Conservation (phyloP, 2,888 invertebrate species). For the Frankliniella intonsa region DNA sequence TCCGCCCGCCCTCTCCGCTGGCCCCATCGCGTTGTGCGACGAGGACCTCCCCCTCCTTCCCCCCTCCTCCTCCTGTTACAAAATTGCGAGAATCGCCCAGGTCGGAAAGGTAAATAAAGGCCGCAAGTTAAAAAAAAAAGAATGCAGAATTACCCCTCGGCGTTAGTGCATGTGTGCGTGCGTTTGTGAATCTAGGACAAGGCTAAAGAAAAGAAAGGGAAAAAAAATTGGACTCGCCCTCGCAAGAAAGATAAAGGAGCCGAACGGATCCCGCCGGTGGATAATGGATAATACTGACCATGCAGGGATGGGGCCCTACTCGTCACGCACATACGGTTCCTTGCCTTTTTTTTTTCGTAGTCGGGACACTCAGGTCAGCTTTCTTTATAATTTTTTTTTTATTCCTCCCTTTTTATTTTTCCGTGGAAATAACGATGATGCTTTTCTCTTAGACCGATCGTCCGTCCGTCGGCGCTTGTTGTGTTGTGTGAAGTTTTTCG, state of each 20-base stretch:
- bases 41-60: no score
- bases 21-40: no score
- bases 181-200: background rate
- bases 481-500: no score
- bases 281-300: constrained; percentile 15
- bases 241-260: background rate
- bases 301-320: background rate
- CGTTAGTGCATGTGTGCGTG: background rate
- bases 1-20: no score
- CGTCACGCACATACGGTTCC: background rate
- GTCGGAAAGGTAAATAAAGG: constrained; percentile 1
- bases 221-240: background rate
- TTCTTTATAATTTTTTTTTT: background rate
- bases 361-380: background rate
- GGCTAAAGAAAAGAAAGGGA: background rate
- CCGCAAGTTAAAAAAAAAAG: background rate
- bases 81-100: background rate
- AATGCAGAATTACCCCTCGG: no score
- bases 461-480: no score
- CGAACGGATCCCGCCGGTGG: background rate
- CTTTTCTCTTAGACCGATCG: no score
- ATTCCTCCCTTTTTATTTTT: background rate
- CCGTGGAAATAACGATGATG: no score
- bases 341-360: background rate
- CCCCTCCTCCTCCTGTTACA: background rate